Evolutionary conservation across 2,888 invertebrate genomes (phyloP).

Genomic region (Eulithis prunata): DNA sequence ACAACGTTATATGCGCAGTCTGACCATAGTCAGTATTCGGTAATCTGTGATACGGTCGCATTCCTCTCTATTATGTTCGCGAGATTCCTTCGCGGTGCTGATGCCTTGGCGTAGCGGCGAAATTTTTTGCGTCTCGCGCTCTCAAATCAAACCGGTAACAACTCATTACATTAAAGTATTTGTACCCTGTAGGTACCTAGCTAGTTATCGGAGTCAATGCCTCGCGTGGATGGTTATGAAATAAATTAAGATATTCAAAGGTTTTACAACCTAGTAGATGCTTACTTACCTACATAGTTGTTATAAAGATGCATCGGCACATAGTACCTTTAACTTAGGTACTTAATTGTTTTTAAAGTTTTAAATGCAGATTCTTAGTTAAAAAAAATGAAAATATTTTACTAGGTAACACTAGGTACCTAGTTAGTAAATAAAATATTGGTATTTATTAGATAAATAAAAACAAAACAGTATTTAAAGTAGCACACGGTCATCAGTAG

Average conservation of each 20-base stretch:
- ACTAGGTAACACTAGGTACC: no score
- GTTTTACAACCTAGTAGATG: constrained; percentile 9
- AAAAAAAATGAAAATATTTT: no score
- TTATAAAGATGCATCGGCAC: no score
- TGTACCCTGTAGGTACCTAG: constrained; percentile 39
- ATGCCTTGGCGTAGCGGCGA: constrained; percentile 70
- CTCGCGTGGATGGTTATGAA: constrained; percentile 36
- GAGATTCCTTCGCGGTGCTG: constrained; percentile 65
- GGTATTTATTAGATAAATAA: no score
- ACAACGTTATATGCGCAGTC: constrained; percentile 34
- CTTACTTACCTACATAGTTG: no score
- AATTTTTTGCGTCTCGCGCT: constrained; percentile 75
- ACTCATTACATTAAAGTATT: constrained; percentile 57
- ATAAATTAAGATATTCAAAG: constrained; percentile 27
- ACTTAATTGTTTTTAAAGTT: no score
- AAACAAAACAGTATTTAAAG: no score
- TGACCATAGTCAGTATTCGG: constrained; percentile 42
- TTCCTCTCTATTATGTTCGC: constrained; percentile 77
- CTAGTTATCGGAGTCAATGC: constrained; percentile 39
- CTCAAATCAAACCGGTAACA: constrained; percentile 78
- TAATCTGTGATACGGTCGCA: constrained; percentile 56
- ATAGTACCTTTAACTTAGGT: no score
- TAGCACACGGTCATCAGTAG: no score
- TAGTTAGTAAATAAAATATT: no score
- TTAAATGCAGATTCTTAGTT: no score